Evolutionary conservation across 2,888 invertebrate genomes (phyloP), one percentile per base, ranked within the genome.

Genomic region (Biston stratarius): DNA sequence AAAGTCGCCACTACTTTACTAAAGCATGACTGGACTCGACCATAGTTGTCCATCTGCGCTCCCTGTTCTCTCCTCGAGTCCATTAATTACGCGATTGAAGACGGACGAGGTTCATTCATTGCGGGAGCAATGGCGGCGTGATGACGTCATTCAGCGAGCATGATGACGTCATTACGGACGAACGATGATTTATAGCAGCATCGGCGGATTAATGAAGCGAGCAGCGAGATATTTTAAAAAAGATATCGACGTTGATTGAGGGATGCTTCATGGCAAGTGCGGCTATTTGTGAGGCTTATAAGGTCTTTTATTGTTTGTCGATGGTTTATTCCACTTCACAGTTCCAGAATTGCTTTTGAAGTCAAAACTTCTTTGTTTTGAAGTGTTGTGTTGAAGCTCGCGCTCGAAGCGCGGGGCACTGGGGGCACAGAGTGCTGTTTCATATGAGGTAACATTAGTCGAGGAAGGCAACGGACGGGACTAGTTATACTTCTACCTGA

Each of bases 171-270:
- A 71, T 66, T 62, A 66, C 60, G 44, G 14, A 8, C 47, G 36
- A 45, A 38, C 63, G 47, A 70, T 71, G 63, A 69, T 73, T 67
- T 67, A 72, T 72, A 14, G 57, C 42, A 45, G 24, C 55, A 56
- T 56, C 63, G 57, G 56, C 42, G 48, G 63, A 64, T 65, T 63
- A 71, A 73, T 71, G 72, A 63, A 67, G 56, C 42, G 62, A 64
- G 67, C 63, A 65, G 63, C 48, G 70, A 15, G 69, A 69, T 71
- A 67, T 65, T 69, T 67, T 71, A 49, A 67, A 67, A 69, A 64
- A 51, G 56, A 55, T 61, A 15, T 38, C 38, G 52, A 53, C 10
- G 51, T n/a, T 6, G 38, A 52, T 15, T 14, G 38, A 53, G 52
- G 14, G 52, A 51, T 34, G n/a, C 52, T 53, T 36, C 34, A 36